Conservation (phyloP, 2,113 vertebrate species). For the Lepisosteus oculatus region DNA sequence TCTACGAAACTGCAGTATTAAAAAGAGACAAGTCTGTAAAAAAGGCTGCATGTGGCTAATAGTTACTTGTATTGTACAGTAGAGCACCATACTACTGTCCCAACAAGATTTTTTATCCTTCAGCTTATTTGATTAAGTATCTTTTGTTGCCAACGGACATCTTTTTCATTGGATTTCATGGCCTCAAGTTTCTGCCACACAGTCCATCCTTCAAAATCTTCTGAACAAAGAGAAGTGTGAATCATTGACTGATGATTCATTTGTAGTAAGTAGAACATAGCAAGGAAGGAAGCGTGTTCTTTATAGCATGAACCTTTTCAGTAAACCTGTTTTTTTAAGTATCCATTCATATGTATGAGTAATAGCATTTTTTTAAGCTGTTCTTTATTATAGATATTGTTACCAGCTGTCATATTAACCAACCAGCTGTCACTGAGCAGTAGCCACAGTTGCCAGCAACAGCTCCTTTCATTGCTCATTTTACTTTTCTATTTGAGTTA, state of each 20-base stretch:
- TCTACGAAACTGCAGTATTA: no score
- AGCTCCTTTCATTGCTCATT: not conserved
- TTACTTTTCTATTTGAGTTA: not conserved
- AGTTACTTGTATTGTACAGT: no score
- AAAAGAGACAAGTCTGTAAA: no score
- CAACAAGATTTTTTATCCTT: no score
- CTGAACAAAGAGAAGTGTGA: not conserved
- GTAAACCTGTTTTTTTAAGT: not conserved
- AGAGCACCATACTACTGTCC: no score
- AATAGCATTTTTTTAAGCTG: not conserved
- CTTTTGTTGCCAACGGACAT: not conserved
- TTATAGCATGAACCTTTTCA: not conserved
- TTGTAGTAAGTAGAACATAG: not conserved
- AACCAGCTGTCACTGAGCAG: not conserved
- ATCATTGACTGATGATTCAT: not conserved
- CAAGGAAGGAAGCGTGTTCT: not conserved
- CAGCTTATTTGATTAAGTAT: not conserved
- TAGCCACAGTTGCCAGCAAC: not conserved
- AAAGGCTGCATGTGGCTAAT: no score
- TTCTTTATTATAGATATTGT: slow-evolving; percentile 4
- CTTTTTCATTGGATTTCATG: not conserved
- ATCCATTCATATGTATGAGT: not conserved
- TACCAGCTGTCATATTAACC: slow-evolving; percentile 10
- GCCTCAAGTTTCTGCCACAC: not conserved
- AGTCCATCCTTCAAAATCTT: not conserved